These are phyloP conservation scores for Archegozetes longisetosus DNA, from an alignment of 1,140 invertebrate genomes.

Conservation along the genomic window DNA sequence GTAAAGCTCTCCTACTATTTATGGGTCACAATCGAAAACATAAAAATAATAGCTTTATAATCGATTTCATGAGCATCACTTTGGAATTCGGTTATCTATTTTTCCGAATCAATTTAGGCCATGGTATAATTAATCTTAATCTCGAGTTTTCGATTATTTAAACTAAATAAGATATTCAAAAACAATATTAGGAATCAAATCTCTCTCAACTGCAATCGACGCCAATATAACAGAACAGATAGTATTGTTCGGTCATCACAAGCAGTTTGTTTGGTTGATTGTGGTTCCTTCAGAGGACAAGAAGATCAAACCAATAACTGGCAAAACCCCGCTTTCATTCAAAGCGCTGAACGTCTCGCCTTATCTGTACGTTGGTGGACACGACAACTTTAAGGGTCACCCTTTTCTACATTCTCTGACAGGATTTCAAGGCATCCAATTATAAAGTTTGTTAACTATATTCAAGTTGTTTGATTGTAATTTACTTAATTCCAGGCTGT, in stretches of 20 bases:
- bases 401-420: neutral
- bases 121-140: neutral
- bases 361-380: constrained; percentile 11
- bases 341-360: constrained; percentile 5
- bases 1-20: constrained; percentile 3
- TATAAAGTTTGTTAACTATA: neutral
- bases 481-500: neutral
- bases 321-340: neutral
- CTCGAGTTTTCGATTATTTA: too few relatives aligned
- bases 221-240: constrained; percentile 9
- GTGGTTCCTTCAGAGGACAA: neutral
- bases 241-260: constrained; percentile 5
- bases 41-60: neutral
- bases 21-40: neutral
- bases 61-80: constrained; percentile 6
- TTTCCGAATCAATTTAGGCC: constrained; percentile 1
- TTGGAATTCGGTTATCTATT: neutral
- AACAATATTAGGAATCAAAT: neutral
- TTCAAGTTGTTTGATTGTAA: neutral
- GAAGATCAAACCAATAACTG: neutral
- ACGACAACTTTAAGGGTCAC: neutral
- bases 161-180: too few relatives aligned
- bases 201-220: neutral
- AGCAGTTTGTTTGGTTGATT: constrained; percentile 6
- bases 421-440: constrained; percentile 5